Conservation (phyloP, 37 sponge, comb jelly and placozoan species). For the Agelas oroides region DNA sequence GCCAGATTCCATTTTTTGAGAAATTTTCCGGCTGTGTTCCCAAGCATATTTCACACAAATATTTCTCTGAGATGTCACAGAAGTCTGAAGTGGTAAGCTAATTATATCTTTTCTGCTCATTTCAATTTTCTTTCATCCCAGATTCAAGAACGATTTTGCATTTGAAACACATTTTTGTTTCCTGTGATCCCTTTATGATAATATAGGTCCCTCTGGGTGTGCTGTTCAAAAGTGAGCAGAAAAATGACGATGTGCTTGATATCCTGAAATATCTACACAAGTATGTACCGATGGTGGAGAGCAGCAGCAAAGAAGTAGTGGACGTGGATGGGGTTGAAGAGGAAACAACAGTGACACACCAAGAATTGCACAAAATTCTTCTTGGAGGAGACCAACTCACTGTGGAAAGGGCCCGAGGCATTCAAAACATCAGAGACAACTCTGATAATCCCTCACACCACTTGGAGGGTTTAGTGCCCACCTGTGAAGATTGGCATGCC, state of each 20-base stretch:
- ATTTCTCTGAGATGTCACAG: neutral
- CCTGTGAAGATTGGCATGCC: constrained; percentile 24
- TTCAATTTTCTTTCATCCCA: too few species aligned
- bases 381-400: constrained; percentile 26
- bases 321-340: neutral
- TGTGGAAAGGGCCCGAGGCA: neutral
- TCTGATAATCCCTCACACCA: neutral
- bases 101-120: too few species aligned
- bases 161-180: too few species aligned
- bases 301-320: neutral
- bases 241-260: too few species aligned
- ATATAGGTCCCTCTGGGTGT: constrained; percentile 12
- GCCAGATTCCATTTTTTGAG: neutral
- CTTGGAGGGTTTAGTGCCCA: constrained; percentile 29
- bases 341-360: neutral
- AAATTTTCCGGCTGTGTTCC: neutral
- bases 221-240: constrained; percentile 3
- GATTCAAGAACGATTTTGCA: too few species aligned
- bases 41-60: neutral
- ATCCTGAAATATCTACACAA: neutral
- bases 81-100: constrained; percentile 1
- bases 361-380: neutral
- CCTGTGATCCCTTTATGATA: too few species aligned
- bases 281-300: neutral
- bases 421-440: neutral